Conservation (phyloP, 2,888 invertebrate genomes). For the Apotomis betuletana region DNA sequence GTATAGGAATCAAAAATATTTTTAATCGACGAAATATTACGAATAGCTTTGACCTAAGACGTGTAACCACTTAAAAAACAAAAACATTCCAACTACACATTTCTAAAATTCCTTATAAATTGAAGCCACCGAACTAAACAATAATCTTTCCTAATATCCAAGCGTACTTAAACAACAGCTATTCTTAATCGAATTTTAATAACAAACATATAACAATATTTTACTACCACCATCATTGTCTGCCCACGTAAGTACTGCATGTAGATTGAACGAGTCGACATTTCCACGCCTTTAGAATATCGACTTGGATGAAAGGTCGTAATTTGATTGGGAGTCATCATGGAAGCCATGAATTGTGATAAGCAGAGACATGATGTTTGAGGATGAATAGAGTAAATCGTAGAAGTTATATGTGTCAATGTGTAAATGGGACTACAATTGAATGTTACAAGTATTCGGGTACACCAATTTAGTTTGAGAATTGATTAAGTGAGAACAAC, state of each 20-base stretch:
- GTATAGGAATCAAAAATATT: too few relatives aligned
- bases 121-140: background rate
- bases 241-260: conserved; percentile 53
- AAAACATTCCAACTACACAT: background rate
- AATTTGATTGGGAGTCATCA: conserved; percentile 43
- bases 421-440: too few relatives aligned
- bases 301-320: conserved; percentile 44
- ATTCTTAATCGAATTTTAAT: conserved; percentile 56
- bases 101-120: conserved; percentile 1
- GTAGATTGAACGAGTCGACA: conserved; percentile 50
- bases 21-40: too few relatives aligned
- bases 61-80: too few relatives aligned
- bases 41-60: too few relatives aligned
- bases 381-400: background rate
- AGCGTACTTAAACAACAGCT: conserved; percentile 29
- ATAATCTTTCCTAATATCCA: conserved; percentile 5
- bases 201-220: conserved; percentile 61
- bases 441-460: too few relatives aligned
- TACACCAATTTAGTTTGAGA: too few relatives aligned
- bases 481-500: too few relatives aligned
- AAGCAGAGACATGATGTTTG: conserved; percentile 3
- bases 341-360: conserved; percentile 21
- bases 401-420: background rate
- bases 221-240: conserved; percentile 53
- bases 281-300: conserved; percentile 55